phyloP scores from a whole-genome alignment of 2,888 invertebrate species.

The Eurytoma adleriae region DNA sequence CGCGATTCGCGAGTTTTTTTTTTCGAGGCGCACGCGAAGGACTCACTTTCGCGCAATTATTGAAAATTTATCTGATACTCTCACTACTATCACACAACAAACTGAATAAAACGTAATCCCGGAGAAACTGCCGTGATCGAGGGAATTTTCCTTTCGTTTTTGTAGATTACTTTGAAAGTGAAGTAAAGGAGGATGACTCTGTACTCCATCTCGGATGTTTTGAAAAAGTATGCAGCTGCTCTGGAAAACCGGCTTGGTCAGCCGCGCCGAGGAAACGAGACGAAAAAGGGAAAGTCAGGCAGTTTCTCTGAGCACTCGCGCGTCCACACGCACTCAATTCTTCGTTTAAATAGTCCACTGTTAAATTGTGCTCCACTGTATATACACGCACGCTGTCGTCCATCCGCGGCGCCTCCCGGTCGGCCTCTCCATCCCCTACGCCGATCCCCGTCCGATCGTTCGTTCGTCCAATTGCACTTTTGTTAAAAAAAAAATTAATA shows the following conservation, averaged over 20 bases:
- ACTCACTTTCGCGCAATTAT: slow-evolving; percentile 18
- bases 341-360: slow-evolving; percentile 18
- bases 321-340: slow-evolving; percentile 5
- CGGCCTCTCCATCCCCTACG: background rate
- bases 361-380: slow-evolving; percentile 39
- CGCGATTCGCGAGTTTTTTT: slow-evolving; percentile 30
- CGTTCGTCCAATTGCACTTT: slow-evolving; percentile 68
- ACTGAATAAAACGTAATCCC: background rate
- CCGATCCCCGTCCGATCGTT: slow-evolving; percentile 36
- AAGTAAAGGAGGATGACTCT: too few species aligned
- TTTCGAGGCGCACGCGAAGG: slow-evolving; percentile 39
- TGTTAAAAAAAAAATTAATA: slow-evolving; percentile 35
- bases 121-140: slow-evolving; percentile 41
- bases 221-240: background rate
- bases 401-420: slow-evolving; percentile 17
- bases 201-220: background rate
- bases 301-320: slow-evolving; percentile 32
- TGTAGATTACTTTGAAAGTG: too few species aligned
- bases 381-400: slow-evolving; percentile 58
- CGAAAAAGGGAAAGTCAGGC: slow-evolving; percentile 5
- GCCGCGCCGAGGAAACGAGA: background rate
- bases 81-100: too few species aligned
- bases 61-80: background rate
- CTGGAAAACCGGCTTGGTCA: too few species aligned
- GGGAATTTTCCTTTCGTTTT: too few species aligned